Base-by-base conservation (phyloP, 2,797 vertebrate species). In the Parotocinclus haroldoi region DNA sequence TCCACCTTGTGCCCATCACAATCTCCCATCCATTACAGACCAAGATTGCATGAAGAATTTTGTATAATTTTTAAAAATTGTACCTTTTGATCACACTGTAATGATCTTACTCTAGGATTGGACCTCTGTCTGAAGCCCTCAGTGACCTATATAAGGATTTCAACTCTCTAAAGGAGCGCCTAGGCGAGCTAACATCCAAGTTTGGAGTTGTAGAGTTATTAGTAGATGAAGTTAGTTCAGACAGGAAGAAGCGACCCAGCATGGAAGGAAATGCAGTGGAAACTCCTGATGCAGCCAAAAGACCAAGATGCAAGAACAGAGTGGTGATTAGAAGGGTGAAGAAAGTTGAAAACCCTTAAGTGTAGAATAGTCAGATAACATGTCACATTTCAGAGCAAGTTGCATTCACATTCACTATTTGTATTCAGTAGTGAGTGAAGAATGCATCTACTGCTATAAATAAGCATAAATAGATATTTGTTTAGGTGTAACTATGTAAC, bases 121-220 rank as follows among this genome's bases (percentile, higher is more conserved):
- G 85, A 45, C 80, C 88, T 0, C 89, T 95, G 52, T 94, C 92
- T 0, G 88, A 88, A 7, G 92, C 92, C 0, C 78, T 94, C 27
- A 74, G 89, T 4, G 89, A 91, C 16, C 87, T 95, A 12, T 94
- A 93, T 76, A 86, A 81, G 55, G 93, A 95, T 68, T 93, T 94
- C 66, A 92, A 90, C 37, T 65, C 72, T 1, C 83, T 95, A 58
- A 95, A 94, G 62, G 89, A 86, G 63, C 89, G 82, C 2, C 88
- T 95, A 5, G 79, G 80, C 0, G 83, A 86, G 63, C 89, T 94
- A 13, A 91, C 86, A 0, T 76, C 75, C 10, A 88, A 77, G 61
- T 94, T 95, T 16, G 89, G 88, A 0, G 77, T 80, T 0, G 86
- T 90, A 9, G 93, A 95, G 73, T 72, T 77, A 9, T 89, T 92